Percentiles rank a stretch among this genome's conserved stretches.
Evolutionary conservation across 2,888 invertebrate species (phyloP).

Genomic region (Morpho achilles): DNA sequence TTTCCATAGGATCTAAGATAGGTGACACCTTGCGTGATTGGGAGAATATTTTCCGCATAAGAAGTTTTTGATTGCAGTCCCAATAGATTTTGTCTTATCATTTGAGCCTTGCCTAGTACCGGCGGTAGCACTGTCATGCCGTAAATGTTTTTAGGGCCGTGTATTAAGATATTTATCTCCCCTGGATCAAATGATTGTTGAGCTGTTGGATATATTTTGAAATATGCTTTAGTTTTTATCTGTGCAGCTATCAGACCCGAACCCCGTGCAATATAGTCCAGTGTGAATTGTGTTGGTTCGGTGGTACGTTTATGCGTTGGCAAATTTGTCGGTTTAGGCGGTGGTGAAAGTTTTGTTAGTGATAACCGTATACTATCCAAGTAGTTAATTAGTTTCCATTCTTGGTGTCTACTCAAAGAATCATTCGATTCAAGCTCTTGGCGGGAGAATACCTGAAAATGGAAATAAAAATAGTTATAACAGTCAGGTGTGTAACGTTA

Average conservation of each 20-base stretch:
- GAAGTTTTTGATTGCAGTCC: conserved; percentile 56
- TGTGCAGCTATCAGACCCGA: conserved; percentile 80
- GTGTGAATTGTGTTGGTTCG: conserved; percentile 59
- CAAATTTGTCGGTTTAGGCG: conserved; percentile 37
- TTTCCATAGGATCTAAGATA: conserved; percentile 67
- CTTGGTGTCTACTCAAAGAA: conserved; percentile 71
- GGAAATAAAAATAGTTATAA: not conserved
- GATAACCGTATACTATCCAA: conserved; percentile 70
- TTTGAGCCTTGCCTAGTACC: conserved; percentile 67
- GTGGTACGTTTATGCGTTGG: conserved; percentile 55
- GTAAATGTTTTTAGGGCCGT: conserved; percentile 69
- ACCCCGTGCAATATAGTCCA: conserved; percentile 79
- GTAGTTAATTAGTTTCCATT: conserved; percentile 77
- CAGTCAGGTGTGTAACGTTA: too few species aligned
- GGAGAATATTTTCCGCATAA: conserved; percentile 60
- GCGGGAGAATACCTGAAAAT: conserved; percentile 78
- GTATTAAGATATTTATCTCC: conserved; percentile 67
- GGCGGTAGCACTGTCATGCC: conserved; percentile 66
- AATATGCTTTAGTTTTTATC: conserved; percentile 72
- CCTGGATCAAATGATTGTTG: conserved; percentile 70
- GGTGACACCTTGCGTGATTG: conserved; percentile 65
- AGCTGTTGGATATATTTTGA: conserved; percentile 79
- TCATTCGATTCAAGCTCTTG: conserved; percentile 74
- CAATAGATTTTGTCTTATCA: conserved; percentile 64
- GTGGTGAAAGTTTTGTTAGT: conserved; percentile 59